Evolutionary conservation across 2,888 invertebrate species (phyloP).

Genomic region (Petrolisthes cinctipes): DNA sequence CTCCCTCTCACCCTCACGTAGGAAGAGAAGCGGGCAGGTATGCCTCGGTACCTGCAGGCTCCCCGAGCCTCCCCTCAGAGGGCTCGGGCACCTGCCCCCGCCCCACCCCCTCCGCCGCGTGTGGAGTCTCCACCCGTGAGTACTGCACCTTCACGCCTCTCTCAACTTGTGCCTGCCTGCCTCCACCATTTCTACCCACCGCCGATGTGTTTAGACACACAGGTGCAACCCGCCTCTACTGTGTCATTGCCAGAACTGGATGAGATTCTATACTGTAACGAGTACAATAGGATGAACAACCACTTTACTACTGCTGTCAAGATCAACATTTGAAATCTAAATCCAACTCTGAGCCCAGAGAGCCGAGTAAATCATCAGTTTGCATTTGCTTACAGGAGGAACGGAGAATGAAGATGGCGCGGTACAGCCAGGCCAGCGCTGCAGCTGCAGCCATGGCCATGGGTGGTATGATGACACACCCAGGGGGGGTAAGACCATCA

Average conservation of each 20-base stretch:
- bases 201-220: slow-evolving; percentile 61
- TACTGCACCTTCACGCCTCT: slow-evolving; percentile 64
- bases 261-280: slow-evolving; percentile 33
- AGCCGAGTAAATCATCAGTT: neutral
- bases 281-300: slow-evolving; percentile 52
- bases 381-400: slow-evolving; percentile 59
- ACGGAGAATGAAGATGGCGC: slow-evolving; percentile 61
- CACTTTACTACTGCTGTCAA: slow-evolving; percentile 43
- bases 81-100: slow-evolving; percentile 57
- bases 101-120: slow-evolving; percentile 54
- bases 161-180: slow-evolving; percentile 62
- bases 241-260: slow-evolving; percentile 62
- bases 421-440: slow-evolving; percentile 54
- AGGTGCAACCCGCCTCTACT: slow-evolving; percentile 63
- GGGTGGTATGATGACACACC: slow-evolving; percentile 45
- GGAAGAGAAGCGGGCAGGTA: slow-evolving; percentile 65
- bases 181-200: slow-evolving; percentile 60
- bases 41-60: slow-evolving; percentile 63
- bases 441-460: slow-evolving; percentile 48
- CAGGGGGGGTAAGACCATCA: slow-evolving; percentile 48
- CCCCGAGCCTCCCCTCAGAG: slow-evolving; percentile 59
- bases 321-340: slow-evolving; percentile 59
- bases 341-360: slow-evolving; percentile 34
- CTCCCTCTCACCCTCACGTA: slow-evolving; percentile 65
- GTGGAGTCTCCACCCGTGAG: slow-evolving; percentile 62